These are phyloP conservation scores for Campopleginae sp. DNA, from an alignment of 2,888 invertebrate species.

Conservation along the genomic window DNA sequence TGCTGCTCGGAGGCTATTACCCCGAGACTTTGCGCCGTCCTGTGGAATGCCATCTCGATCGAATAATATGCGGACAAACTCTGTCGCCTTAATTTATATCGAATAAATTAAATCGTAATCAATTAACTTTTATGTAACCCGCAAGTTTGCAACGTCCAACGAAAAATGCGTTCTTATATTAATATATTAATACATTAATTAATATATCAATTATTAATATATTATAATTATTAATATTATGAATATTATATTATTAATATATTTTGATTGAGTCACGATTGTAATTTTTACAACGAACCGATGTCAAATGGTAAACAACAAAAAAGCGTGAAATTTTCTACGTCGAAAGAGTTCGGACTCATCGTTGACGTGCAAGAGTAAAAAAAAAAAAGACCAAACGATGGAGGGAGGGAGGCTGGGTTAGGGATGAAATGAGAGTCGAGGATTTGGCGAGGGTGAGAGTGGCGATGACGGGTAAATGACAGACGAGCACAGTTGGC, in stretches of 20 bases:
- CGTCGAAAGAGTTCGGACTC: not conserved
- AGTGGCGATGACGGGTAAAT: slow-evolving; percentile 52
- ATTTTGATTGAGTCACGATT: not conserved
- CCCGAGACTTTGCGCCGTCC: not conserved
- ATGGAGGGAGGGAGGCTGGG: slow-evolving; percentile 29
- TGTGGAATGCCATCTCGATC: slow-evolving; percentile 7
- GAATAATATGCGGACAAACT: not conserved
- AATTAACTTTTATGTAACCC: too few relatives aligned
- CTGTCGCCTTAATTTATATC: not conserved
- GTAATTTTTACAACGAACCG: not conserved
- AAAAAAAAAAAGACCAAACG: slow-evolving; percentile 1
- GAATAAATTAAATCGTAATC: not conserved
- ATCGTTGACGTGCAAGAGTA: not conserved
- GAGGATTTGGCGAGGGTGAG: slow-evolving; percentile 26
- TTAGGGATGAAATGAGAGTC: slow-evolving; percentile 25
- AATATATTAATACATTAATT: too few relatives aligned
- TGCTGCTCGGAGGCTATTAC: not conserved
- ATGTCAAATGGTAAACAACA: not conserved
- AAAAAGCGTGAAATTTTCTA: not conserved
- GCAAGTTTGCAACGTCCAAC: too few relatives aligned
- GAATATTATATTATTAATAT: too few relatives aligned
- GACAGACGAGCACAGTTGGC: slow-evolving; percentile 60
- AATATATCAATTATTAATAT: too few relatives aligned
- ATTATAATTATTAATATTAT: too few relatives aligned
- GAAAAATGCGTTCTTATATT: too few relatives aligned